These are phyloP conservation scores for Propithecus deckenii DNA, from an alignment of 2,797 vertebrate genomes.

Conservation along the genomic window DNA sequence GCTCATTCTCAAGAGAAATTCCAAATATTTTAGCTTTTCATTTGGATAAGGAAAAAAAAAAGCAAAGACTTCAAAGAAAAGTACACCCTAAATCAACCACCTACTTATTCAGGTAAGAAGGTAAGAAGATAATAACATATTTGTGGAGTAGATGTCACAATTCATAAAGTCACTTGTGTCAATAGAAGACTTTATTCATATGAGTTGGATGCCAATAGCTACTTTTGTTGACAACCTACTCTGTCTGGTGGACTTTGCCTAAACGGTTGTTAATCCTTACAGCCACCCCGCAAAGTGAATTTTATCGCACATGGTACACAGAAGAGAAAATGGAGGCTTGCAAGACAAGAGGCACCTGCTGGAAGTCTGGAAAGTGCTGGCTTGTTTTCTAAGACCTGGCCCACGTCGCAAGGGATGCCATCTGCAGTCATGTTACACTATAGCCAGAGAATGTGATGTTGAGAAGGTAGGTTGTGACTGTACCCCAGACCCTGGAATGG, in stretches of 20 bases:
- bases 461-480: no score
- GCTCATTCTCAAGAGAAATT: neutral
- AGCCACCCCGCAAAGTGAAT: neutral
- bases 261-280: neutral
- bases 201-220: neutral
- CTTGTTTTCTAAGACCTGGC: neutral
- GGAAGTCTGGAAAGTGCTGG: no score
- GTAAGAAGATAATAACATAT: fast-evolving
- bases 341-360: neutral
- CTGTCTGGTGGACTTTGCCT: neutral
- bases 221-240: neutral
- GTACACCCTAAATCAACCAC: neutral
- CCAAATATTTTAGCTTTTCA: neutral
- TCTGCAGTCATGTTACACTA: fast-evolving
- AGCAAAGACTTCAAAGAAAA: neutral
- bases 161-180: neutral
- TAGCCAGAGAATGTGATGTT: fast-evolving
- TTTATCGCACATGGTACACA: fast-evolving
- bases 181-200: neutral
- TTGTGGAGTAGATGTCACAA: neutral
- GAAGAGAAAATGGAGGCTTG: fast-evolving
- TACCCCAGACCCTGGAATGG: neutral
- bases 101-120: neutral
- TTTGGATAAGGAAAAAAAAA: neutral
- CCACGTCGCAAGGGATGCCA: fast-evolving